Percentiles rank a stretch among this genome's conserved stretches.
Conservation (phyloP, 1,140 invertebrate species). For the Dufourea novaeangliae region DNA sequence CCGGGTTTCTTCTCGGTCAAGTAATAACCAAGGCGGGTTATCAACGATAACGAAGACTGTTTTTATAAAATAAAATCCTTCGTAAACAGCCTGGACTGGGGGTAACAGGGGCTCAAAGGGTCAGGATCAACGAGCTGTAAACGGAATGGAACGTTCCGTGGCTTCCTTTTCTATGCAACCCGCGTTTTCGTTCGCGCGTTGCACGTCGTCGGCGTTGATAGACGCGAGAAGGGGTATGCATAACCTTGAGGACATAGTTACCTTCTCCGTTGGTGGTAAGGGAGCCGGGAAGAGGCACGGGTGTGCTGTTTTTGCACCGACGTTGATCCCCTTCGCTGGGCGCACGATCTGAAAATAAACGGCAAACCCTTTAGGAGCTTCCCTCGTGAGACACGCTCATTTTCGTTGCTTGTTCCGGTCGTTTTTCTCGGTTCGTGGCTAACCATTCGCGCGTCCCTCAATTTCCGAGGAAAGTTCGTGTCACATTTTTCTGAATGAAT, state of each 20-base stretch:
- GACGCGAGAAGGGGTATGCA: slow-evolving; percentile 42
- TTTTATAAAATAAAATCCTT: not conserved
- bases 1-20: not conserved
- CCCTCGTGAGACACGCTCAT: slow-evolving; percentile 16
- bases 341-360: slow-evolving; percentile 85
- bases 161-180: slow-evolving; percentile 22
- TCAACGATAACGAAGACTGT: not conserved
- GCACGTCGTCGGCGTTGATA: slow-evolving; percentile 7
- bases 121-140: slow-evolving; percentile 14
- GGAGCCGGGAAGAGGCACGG: slow-evolving; percentile 84
- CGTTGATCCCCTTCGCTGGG: slow-evolving; percentile 84
- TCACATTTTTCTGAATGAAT: not conserved
- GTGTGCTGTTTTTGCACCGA: slow-evolving; percentile 78
- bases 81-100: too few relatives aligned
- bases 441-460: not conserved
- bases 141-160: slow-evolving; percentile 7
- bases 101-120: not conserved
- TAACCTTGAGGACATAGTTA: slow-evolving; percentile 77
- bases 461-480: not conserved
- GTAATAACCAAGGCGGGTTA: not conserved
- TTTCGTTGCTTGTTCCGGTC: slow-evolving; percentile 22
- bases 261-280: slow-evolving; percentile 89
- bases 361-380: slow-evolving; percentile 65
- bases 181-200: slow-evolving; percentile 22
- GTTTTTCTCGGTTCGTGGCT: too few relatives aligned